Conservation (phyloP, 2,113 vertebrate species). For the Eonycteris spelaea region DNA sequence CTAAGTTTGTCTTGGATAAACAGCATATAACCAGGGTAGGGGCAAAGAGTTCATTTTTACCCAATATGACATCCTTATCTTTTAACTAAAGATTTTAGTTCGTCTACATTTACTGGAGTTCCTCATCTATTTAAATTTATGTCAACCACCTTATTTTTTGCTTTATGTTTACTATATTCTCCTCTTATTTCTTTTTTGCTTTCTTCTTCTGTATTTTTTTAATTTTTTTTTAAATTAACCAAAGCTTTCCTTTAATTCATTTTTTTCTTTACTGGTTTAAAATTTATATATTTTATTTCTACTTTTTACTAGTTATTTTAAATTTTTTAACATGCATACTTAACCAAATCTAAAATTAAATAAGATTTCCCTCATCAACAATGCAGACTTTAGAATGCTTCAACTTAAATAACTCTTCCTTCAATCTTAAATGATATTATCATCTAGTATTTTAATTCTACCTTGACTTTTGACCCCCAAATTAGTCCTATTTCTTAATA, state of each 20-base stretch:
- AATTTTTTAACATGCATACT: not conserved
- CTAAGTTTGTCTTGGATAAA: not conserved
- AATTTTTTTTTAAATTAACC: not conserved
- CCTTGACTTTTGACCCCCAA: not conserved
- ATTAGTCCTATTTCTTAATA: not conserved
- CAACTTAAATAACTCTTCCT: not conserved
- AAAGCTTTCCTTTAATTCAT: not conserved
- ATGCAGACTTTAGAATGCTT: not conserved
- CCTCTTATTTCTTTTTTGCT: not conserved
- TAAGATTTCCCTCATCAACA: not conserved
- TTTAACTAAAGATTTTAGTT: slow-evolving; percentile 28
- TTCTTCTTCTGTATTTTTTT: not conserved
- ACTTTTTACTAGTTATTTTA: not conserved
- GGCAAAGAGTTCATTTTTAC: not conserved
- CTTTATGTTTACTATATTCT: not conserved
- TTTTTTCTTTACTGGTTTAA: not conserved
- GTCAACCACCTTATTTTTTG: not conserved
- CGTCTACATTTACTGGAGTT: not conserved
- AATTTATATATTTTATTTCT: not conserved
- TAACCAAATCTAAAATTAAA: slow-evolving; percentile 19
- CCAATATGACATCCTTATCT: not conserved
- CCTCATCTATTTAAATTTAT: not conserved
- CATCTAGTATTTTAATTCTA: not conserved
- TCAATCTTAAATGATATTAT: not conserved
- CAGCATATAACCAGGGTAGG: not conserved